Base-by-base conservation (phyloP, 2,797 vertebrate species). In the Argyrosomus regius region DNA sequence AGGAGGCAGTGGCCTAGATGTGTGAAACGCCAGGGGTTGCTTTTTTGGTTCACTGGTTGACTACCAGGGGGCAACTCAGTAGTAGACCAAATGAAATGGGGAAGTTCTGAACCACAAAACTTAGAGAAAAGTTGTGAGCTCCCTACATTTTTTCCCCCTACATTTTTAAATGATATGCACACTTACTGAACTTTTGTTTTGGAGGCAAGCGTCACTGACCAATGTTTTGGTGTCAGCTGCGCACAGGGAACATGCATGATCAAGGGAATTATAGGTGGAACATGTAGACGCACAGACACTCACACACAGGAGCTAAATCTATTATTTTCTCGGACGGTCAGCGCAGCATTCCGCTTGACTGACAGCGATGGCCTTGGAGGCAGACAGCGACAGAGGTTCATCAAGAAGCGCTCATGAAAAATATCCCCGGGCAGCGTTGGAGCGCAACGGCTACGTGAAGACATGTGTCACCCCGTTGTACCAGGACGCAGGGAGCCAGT, bases 371-470 rank as follows among this genome's bases (percentile, higher is more conserved):
- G 89, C 90, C 80, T 69, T 82, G 82, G 93, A 94, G 85, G 81
- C 91, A 17, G 84, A 89, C 83, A 65, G 84, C 70, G 77, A 80
- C 89, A 81, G 88, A 77, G 84, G 81, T 80, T 90, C 89, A 75
- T 92, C 90, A 22, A 89, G 85, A 63, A 75, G 84, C 76, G 90
- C 91, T 59, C 86, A 81, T 67, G 94, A 92, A 67, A 91, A 90
- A 89, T 56, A 77, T 82, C 92, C 90, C 65, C 78, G 86, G 87
- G 92, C 91, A 26, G 86, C 86, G 81, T 70, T 70, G 84, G 92
- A 93, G 86, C 94, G 91, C 87, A 90, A 79, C 83, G 89, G 93
- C 87, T 92, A 92, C 82, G 91, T 91, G 85, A 81, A 85, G 89
- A 89, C 92, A 80, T 86, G 93, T 91, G 94, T 91, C 80, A 89